Evolutionary conservation across 1,140 invertebrate genomes (phyloP).

Genomic region (Eriocheir sinensis): DNA sequence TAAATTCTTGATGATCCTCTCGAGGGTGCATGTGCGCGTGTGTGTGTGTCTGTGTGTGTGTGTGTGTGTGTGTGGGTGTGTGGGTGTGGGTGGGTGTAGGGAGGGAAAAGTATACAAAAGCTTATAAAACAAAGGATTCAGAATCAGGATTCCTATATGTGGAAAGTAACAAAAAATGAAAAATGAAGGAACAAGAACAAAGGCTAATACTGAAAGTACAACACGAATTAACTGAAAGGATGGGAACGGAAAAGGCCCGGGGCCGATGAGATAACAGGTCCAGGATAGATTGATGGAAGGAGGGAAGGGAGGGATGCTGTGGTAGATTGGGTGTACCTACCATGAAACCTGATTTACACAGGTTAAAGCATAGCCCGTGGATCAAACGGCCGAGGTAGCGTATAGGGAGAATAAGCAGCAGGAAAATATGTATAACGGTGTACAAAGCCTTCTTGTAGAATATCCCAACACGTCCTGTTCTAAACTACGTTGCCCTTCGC

Average conservation of each 20-base stretch:
- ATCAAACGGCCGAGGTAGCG: no score
- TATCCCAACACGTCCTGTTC: no score
- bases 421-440: no score
- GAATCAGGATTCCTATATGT: neutral
- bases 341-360: no score
- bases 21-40: neutral
- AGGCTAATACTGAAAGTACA: neutral
- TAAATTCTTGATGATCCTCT: neutral
- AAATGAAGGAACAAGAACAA: neutral
- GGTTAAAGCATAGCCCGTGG: no score
- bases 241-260: neutral
- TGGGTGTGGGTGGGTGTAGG: neutral
- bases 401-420: no score
- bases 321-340: no score
- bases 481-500: no score
- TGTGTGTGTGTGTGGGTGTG: constrained; percentile 13
- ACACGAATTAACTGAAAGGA: neutral
- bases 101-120: neutral
- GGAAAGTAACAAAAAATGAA: neutral
- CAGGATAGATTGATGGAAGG: no score
- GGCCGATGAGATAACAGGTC: neutral
- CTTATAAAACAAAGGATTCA: neutral
- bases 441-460: no score
- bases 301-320: no score
- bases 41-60: constrained; percentile 12